Base-by-base conservation (phyloP, 2,888 invertebrate species). In the Xanthorhoe spadicearia region DNA sequence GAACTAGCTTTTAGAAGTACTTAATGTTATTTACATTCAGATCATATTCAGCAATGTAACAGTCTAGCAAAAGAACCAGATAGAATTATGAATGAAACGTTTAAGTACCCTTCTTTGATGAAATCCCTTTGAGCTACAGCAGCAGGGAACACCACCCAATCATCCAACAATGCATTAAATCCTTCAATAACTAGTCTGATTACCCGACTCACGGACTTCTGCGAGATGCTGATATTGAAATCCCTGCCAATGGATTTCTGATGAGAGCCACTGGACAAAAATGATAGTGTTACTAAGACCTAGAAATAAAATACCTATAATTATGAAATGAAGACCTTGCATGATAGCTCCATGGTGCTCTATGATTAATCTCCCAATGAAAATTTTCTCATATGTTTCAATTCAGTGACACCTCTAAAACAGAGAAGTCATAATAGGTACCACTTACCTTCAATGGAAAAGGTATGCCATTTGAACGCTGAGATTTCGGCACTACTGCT, bases 51-150 rank as follows among this genome's bases (percentile, higher is more conserved):
- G 32, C 32, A 32, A 7, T 32, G n/a, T n/a, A n/a, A 28, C 28
- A 28, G 28, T 28, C 28, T 28, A 28, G 28, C 28, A 28, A 28
- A 28, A n/a, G n/a, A n/a, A n/a, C n/a, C n/a, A n/a, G n/a, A n/a
- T n/a, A n/a, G n/a, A n/a, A n/a, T n/a, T n/a, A n/a, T n/a, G n/a
- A n/a, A n/a, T n/a, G n/a, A n/a, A n/a, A n/a, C n/a, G n/a, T n/a
- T n/a, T n/a, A n/a, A n/a, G n/a, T n/a, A 87, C 87, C 86, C 86
- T 71, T 86, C 83, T 73, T 87, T 87, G 15, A 85, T 78, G 49
- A 79, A 75, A 46, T 82, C 79, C 64, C 86, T 83, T 23, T 85
- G 84, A 6, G 67, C 48, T 18, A 73, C 55, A 64, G 77, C 76
- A 51, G 81, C 72, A 8, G 86, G 87, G 64, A 86, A 87, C 49